Percentiles rank a stretch among this genome's conserved stretches.
Conservation (phyloP, 2,113 vertebrate species). For the Lycocorax pyrrhopterus region DNA sequence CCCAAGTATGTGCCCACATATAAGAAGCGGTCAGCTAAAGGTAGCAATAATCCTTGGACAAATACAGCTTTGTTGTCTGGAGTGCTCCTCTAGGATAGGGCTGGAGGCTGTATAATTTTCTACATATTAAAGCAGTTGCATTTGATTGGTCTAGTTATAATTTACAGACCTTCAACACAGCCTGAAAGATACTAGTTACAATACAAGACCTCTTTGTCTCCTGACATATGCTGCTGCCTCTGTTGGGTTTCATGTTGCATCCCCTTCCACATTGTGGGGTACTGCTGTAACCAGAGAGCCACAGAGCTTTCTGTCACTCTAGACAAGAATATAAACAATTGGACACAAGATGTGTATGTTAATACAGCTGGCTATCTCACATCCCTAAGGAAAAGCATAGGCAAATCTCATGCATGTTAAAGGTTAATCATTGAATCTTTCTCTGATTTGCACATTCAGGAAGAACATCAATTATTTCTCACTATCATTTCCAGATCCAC, state of each 20-base stretch:
- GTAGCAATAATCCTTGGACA: background rate
- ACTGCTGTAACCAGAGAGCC: background rate
- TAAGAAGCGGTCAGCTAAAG: background rate
- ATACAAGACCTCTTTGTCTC: background rate
- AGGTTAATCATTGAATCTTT: background rate
- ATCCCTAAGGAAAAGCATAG: background rate
- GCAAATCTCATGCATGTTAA: background rate
- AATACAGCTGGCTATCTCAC: background rate
- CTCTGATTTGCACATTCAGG: constrained; percentile 23
- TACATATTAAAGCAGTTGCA: background rate
- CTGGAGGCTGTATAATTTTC: background rate
- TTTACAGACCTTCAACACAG: background rate
- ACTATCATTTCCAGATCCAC: background rate
- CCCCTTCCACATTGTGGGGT: background rate
- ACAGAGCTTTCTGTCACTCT: background rate
- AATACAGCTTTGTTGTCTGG: background rate
- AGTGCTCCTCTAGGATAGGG: rapidly evolving
- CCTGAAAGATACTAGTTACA: background rate
- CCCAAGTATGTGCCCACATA: too few relatives aligned
- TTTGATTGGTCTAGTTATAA: background rate
- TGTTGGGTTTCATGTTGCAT: background rate
- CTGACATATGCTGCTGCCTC: background rate
- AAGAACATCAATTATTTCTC: background rate
- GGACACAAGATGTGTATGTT: background rate
- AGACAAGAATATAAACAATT: background rate